phyloP scores from a whole-genome alignment of 92 coral and sea anemone species.

The Epizoanthus stellaris region DNA sequence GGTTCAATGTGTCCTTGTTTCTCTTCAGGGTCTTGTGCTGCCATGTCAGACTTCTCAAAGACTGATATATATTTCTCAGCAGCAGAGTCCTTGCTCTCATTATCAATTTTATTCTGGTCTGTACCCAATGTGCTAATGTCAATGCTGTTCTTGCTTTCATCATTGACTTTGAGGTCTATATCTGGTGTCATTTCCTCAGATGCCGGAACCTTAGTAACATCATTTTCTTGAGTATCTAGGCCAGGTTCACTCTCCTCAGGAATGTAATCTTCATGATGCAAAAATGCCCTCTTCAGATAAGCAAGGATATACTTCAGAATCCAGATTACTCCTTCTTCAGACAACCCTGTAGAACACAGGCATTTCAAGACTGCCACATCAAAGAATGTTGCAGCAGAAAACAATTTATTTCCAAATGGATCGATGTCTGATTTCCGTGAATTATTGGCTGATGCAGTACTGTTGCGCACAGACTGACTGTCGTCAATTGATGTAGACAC shows the following conservation, averaged over 20 bases:
- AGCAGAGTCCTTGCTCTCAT: not conserved
- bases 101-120: not conserved
- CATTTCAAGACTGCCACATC: conserved; percentile 96
- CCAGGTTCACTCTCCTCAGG: conserved; percentile 26
- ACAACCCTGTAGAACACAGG: conserved; percentile 86
- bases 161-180: not conserved
- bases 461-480: conserved; percentile 44
- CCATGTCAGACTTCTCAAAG: not conserved
- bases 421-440: conserved; percentile 54
- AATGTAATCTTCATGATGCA: conserved; percentile 51
- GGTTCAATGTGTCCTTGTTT: not conserved
- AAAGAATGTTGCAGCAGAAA: conserved; percentile 82
- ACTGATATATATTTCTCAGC: not conserved
- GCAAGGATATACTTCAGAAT: conserved; percentile 80
- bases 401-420: conserved; percentile 30
- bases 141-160: not conserved
- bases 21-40: not conserved
- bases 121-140: not conserved
- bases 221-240: not conserved
- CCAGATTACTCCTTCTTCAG: conserved; percentile 97
- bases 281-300: conserved; percentile 81
- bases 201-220: not conserved
- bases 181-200: not conserved
- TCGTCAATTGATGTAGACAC: conserved; percentile 1
- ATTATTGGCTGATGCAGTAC: conserved; percentile 36